Evolutionary conservation across 92 coral and sea anemone species (phyloP).

Genomic region (Muricea muricata): DNA sequence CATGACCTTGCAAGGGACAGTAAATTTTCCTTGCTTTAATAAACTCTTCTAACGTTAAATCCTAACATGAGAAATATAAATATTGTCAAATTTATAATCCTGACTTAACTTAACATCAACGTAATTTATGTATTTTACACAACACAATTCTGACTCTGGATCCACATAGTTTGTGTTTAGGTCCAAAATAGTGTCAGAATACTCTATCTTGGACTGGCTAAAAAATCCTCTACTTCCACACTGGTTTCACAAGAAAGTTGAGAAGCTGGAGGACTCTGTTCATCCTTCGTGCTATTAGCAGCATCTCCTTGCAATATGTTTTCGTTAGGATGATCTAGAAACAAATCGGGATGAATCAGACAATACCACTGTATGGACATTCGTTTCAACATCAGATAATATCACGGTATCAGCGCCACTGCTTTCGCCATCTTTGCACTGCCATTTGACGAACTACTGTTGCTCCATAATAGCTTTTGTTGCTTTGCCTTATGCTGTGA

Average conservation of each 20-base stretch:
- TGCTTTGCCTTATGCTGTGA: background rate
- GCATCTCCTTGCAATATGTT: background rate
- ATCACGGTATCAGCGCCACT: constrained; percentile 47
- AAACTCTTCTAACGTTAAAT: background rate
- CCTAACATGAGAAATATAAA: background rate
- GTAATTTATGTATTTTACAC: background rate
- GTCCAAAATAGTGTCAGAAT: constrained; percentile 1
- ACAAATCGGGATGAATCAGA: constrained; percentile 6
- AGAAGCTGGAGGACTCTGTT: background rate
- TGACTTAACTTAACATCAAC: constrained; percentile 7
- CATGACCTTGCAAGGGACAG: background rate
- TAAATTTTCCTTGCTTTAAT: background rate
- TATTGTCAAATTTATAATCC: background rate
- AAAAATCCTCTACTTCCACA: background rate
- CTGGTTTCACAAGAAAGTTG: background rate
- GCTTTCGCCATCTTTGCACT: constrained; percentile 38
- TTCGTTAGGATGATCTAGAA: background rate
- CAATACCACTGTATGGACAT: background rate
- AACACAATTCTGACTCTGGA: constrained; percentile 5
- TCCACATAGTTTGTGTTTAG: background rate
- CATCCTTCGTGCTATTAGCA: background rate
- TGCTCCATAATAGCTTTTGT: background rate
- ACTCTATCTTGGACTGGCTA: constrained; percentile 11
- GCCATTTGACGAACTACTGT: background rate
- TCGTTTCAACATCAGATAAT: constrained; percentile 19